phyloP scores from a whole-genome alignment of 2,888 invertebrate species.

The Parnassius apollo region DNA sequence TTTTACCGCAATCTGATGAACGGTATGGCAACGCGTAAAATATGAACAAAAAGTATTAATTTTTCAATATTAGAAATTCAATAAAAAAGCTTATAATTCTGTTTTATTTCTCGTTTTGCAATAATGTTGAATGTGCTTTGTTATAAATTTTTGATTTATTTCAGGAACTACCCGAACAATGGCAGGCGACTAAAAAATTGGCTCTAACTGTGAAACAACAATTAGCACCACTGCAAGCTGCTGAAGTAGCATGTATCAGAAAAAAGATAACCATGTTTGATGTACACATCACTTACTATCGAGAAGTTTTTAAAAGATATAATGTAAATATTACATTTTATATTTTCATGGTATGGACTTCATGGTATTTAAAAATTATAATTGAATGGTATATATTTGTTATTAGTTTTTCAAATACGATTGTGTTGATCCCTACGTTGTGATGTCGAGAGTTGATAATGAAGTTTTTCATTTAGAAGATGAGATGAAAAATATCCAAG shows the following conservation, averaged over 20 bases:
- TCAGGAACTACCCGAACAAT: slow-evolving; percentile 96
- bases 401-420: slow-evolving; percentile 86
- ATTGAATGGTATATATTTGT: neutral
- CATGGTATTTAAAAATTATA: neutral
- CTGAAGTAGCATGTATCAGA: slow-evolving; percentile 94
- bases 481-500: slow-evolving; percentile 92
- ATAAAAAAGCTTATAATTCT: too few relatives aligned
- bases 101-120: too few relatives aligned
- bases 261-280: slow-evolving; percentile 94
- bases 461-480: slow-evolving; percentile 91
- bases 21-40: too few relatives aligned
- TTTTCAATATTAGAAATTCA: too few relatives aligned
- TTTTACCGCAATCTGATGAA: too few relatives aligned
- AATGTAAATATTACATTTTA: slow-evolving; percentile 45
- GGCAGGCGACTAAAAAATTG: slow-evolving; percentile 96
- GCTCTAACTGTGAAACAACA: slow-evolving; percentile 95
- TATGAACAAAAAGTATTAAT: too few relatives aligned
- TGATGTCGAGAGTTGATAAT: slow-evolving; percentile 88
- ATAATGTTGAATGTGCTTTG: too few relatives aligned
- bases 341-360: neutral
- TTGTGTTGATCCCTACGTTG: slow-evolving; percentile 87
- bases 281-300: slow-evolving; percentile 88
- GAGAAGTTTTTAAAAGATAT: slow-evolving; percentile 93
- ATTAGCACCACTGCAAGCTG: slow-evolving; percentile 96
- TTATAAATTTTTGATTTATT: neutral